Conservation (phyloP, 2,113 vertebrate genomes). For the Lampris incognitus region DNA sequence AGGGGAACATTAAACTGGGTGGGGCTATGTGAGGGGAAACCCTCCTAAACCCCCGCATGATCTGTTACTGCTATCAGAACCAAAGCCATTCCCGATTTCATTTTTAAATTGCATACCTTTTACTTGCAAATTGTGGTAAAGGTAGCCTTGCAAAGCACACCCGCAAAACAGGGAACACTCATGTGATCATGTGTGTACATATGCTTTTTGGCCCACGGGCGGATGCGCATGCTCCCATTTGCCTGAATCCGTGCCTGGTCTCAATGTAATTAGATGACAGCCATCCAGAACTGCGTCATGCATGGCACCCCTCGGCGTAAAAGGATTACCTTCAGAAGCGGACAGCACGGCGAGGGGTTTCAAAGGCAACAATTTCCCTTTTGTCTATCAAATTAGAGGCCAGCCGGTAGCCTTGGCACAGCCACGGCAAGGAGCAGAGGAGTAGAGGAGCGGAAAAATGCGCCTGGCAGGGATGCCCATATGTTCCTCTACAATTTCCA, state of each 20-base stretch:
- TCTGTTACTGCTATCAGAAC: slow-evolving; percentile 16
- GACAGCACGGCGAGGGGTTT: slow-evolving; percentile 33
- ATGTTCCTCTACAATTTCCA: slow-evolving; percentile 48
- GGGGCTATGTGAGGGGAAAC: background rate
- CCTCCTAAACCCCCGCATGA: slow-evolving; percentile 21
- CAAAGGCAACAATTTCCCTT: slow-evolving; percentile 57
- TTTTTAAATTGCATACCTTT: slow-evolving; percentile 13
- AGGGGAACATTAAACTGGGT: slow-evolving; percentile 3
- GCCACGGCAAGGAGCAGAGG: slow-evolving; percentile 3
- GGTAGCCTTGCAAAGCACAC: slow-evolving; percentile 3
- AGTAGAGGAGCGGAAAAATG: slow-evolving; percentile 27
- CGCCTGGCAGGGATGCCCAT: slow-evolving; percentile 43
- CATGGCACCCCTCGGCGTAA: slow-evolving; percentile 32
- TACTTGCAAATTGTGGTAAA: slow-evolving; percentile 9
- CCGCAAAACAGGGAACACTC: background rate
- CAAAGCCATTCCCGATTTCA: slow-evolving; percentile 10
- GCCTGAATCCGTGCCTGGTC: slow-evolving; percentile 39
- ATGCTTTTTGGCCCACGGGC: background rate
- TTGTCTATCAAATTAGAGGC: slow-evolving; percentile 62
- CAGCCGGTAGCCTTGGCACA: slow-evolving; percentile 62
- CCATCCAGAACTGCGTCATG: slow-evolving; percentile 42
- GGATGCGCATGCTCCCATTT: background rate
- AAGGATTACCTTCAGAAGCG: slow-evolving; percentile 50
- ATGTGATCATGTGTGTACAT: slow-evolving; percentile 4
- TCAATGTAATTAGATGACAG: slow-evolving; percentile 61